Conservation (phyloP, 2,797 vertebrate genomes). For the Coracias cyanogaster region DNA sequence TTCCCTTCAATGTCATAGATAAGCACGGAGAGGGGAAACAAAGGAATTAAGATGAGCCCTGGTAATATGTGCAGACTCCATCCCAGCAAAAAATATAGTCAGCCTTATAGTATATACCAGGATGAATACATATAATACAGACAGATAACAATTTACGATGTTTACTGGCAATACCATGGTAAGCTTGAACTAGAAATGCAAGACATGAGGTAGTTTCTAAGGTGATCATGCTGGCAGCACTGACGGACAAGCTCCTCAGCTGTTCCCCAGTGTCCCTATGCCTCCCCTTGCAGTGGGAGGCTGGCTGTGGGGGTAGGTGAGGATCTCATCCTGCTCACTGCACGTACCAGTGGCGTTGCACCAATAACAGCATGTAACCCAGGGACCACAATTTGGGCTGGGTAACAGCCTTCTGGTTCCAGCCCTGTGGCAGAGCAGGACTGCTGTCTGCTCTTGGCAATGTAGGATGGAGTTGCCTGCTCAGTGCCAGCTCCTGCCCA, state of each 20-base stretch:
- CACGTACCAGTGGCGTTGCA: not conserved
- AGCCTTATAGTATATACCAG: not conserved
- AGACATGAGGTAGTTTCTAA: not conserved
- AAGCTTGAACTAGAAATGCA: not conserved
- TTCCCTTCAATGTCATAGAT: not conserved
- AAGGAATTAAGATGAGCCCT: not conserved
- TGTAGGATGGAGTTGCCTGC: fast-evolving
- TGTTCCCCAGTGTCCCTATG: not conserved
- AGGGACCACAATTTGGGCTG: not conserved
- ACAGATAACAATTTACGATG: not conserved
- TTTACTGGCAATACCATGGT: not conserved
- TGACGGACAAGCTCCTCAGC: not conserved
- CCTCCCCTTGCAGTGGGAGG: fast-evolving
- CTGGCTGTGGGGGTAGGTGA: not conserved
- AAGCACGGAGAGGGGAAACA: not conserved
- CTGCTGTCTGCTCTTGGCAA: not conserved
- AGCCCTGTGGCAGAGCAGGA: not conserved
- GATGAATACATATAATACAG: not conserved
- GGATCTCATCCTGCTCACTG: not conserved
- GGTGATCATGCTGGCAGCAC: too few relatives aligned
- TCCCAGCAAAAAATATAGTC: not conserved
- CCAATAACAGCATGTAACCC: not conserved
- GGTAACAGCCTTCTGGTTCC: not conserved
- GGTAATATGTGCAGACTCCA: not conserved
- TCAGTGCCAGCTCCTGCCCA: fast-evolving